Percentiles rank a stretch among this genome's conserved stretches.
Evolutionary conservation across 2,113 vertebrate genomes (phyloP).

Genomic region (Sphaerodactylus townsendi): DNA sequence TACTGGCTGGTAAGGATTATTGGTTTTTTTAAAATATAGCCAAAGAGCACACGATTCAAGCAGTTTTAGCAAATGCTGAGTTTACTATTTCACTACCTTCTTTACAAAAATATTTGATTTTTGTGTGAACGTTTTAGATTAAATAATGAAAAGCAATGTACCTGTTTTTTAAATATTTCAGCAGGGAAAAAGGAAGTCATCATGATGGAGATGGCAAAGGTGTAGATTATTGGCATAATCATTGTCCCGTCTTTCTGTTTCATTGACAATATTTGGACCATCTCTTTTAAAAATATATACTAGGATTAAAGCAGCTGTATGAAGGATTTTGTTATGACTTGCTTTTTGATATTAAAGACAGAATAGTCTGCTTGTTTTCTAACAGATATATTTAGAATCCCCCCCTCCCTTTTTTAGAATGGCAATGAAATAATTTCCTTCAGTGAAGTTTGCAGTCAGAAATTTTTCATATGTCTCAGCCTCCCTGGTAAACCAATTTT

Average conservation of each 20-base stretch:
- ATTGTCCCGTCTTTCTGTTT: not conserved
- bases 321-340: not conserved
- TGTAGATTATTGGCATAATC: not conserved
- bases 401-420: not conserved
- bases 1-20: constrained; percentile 88
- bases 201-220: not conserved
- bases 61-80: not conserved
- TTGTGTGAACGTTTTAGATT: not conserved
- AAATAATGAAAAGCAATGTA: not conserved
- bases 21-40: not conserved
- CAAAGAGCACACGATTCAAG: not conserved
- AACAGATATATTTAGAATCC: not conserved
- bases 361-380: not conserved
- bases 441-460: not conserved
- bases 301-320: not conserved
- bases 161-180: not conserved
- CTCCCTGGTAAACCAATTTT: not conserved
- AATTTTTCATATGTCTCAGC: rapidly evolving
- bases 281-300: not conserved
- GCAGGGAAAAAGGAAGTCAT: not conserved
- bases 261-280: not conserved
- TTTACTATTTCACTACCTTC: not conserved
- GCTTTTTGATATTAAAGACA: not conserved
- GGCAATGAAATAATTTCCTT: not conserved
- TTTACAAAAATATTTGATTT: not conserved